phyloP scores from a whole-genome alignment of 23 tunicate genomes.

The Trididemnum clinides region DNA sequence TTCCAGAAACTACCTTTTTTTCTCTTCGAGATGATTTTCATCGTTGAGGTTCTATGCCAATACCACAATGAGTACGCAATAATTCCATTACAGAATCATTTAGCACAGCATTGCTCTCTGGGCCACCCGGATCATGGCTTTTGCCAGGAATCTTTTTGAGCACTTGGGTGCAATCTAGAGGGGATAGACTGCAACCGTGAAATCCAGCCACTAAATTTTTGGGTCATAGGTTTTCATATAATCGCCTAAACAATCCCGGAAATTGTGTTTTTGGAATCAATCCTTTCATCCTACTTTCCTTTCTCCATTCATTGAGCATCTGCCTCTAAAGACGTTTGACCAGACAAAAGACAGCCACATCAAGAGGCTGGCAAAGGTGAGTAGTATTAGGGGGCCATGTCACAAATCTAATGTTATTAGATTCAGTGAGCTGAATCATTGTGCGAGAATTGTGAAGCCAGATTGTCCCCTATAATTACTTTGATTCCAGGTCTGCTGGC shows the following conservation, averaged over 20 bases:
- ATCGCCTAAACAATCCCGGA: background rate
- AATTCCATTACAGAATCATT: slow-evolving; percentile 12
- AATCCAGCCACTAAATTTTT: slow-evolving; percentile 25
- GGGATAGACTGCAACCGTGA: background rate
- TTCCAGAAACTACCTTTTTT: slow-evolving; percentile 4
- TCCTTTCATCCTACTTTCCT: slow-evolving; percentile 7
- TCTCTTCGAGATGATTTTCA: background rate
- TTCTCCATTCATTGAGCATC: slow-evolving; percentile 19
- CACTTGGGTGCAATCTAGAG: slow-evolving; percentile 2
- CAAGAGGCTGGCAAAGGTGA: slow-evolving; percentile 25
- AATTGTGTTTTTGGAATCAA: background rate
- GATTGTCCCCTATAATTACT: slow-evolving; percentile 12
- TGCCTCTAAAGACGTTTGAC: background rate
- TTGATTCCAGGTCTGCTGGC: background rate
- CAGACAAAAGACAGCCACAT: slow-evolving; percentile 20
- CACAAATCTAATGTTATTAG: slow-evolving; percentile 5
- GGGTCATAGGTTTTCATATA: background rate
- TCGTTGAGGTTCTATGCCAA: background rate
- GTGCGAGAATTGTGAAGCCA: slow-evolving; percentile 9
- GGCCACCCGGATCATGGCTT: background rate
- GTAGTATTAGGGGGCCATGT: slow-evolving; percentile 9
- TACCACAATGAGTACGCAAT: slow-evolving; percentile 14
- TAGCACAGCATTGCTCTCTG: background rate
- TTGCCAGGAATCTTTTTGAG: slow-evolving; percentile 4
- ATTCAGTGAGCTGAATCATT: background rate